Evolutionary conservation across 2,113 vertebrate genomes (phyloP).

Genomic region (Dromiciops gliroides): DNA sequence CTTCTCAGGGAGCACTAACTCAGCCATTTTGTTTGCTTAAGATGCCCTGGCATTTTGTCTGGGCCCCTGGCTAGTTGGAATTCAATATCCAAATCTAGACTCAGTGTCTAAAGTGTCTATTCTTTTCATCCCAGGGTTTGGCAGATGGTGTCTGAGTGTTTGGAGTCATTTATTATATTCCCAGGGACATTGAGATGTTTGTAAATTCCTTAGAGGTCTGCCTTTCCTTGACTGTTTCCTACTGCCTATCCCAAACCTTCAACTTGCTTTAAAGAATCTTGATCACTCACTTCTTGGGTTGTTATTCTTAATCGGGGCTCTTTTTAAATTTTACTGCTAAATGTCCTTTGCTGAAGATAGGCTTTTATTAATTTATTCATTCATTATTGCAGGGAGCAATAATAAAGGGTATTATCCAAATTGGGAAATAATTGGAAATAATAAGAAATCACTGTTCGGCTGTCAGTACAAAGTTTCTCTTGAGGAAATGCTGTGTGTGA

Average conservation of each 20-base stretch:
- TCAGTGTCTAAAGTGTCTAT: background rate
- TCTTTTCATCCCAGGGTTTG: rapidly evolving
- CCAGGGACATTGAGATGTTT: background rate
- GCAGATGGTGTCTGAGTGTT: background rate
- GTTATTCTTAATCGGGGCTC: slow-evolving; percentile 79
- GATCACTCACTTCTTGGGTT: slow-evolving; percentile 58
- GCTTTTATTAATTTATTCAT: slow-evolving; percentile 76
- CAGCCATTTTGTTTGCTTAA: background rate
- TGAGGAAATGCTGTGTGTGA: background rate
- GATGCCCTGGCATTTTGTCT: background rate
- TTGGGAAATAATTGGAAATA: slow-evolving; percentile 82
- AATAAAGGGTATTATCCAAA: slow-evolving; percentile 81
- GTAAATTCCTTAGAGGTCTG: slow-evolving; percentile 20
- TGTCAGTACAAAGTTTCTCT: slow-evolving; percentile 63
- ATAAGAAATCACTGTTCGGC: slow-evolving; percentile 75
- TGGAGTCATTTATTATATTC: slow-evolving; percentile 8
- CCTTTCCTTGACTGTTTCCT: slow-evolving; percentile 54
- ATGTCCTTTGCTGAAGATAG: slow-evolving; percentile 78
- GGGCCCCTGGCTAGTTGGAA: background rate
- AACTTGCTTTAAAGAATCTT: slow-evolving; percentile 76
- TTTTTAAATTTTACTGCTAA: slow-evolving; percentile 83
- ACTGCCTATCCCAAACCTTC: slow-evolving; percentile 49
- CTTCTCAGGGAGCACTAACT: background rate
- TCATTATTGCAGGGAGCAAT: slow-evolving; percentile 79
- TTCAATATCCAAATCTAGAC: background rate